Conservation (phyloP, 2,888 invertebrate species). For the Calameuta pallipes region DNA sequence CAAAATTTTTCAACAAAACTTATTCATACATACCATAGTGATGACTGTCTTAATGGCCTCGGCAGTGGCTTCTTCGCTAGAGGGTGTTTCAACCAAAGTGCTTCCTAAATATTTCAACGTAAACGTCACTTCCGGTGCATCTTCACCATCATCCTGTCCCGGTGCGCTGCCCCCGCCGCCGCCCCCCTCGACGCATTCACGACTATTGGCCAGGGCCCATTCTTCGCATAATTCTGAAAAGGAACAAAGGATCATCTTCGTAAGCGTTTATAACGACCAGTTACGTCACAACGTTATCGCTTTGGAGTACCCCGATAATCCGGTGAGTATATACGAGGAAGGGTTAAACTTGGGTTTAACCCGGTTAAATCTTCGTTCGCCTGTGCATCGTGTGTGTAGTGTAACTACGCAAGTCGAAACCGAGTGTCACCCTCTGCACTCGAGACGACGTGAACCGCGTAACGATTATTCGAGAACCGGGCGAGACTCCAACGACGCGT, state of each 20-base stretch:
- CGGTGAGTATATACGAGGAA: not conserved
- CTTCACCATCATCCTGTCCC: conserved; percentile 58
- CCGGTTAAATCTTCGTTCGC: not conserved
- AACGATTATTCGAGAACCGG: not conserved
- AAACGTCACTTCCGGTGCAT: conserved; percentile 69
- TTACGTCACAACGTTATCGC: not conserved
- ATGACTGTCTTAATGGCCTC: conserved; percentile 86
- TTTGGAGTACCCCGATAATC: not conserved
- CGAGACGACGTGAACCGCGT: not conserved
- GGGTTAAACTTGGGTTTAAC: not conserved
- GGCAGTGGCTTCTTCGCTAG: conserved; percentile 80
- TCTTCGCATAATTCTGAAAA: conserved; percentile 76
- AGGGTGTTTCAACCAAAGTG: conserved; percentile 80
- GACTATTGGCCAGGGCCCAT: conserved; percentile 74
- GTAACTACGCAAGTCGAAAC: not conserved
- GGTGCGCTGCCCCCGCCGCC: conserved; percentile 59
- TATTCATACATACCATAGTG: conserved; percentile 63
- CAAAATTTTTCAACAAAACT: not conserved
- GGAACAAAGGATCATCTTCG: conserved; percentile 24
- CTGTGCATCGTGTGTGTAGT: not conserved
- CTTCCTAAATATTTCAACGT: conserved; percentile 82
- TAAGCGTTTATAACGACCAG: not conserved
- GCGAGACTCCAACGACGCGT: not conserved
- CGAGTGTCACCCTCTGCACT: not conserved
- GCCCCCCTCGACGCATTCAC: conserved; percentile 69